Evolutionary conservation across 2,888 invertebrate genomes (phyloP), one percentile per base, ranked within the genome.

Genomic region (Tipula confusa): DNA sequence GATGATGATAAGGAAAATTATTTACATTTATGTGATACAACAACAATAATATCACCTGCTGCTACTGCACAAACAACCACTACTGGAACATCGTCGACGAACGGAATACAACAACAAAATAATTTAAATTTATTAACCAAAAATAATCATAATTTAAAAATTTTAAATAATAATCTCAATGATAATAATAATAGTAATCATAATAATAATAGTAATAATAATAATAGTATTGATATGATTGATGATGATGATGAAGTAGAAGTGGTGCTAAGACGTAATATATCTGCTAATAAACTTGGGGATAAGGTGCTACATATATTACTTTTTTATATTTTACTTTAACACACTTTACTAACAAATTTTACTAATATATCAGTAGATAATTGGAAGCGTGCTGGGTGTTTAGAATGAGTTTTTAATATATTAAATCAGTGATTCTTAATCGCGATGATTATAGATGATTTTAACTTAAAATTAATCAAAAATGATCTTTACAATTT

Each of bases 241-340:
- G 85, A 85, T n/a, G 86, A 86, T 33, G 86, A 86, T 83, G 86
- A 86, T 43, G 86, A 86, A 83, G 85, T 85, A 82, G 86, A 86
- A 84, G 86, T 87, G 82, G 85, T 86, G 83, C 85, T 86, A 83
- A 86, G 86, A 85, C 84, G 79, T 84, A 86, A 86, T 84, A 86
- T 85, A 84, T 83, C 86, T 85, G 86, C 86, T 84, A 86, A 85
- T 84, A 86, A 85, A 84, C 83, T 86, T 85, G 86, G 86, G 82
- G 33, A 82, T 82, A 82, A 82, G 82, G 82, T 86, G 85, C 83
- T 83, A 85, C 31, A 80, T 24, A 64, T 24, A 64, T 64, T 64
- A 18, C 64, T 18, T 64, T 64, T n/a, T 64, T 64, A 64, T 24
- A 64, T 9, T 24, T 64, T 64, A 64, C 2, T 64, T 24, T 64